Percentiles rank a stretch among this genome's conserved stretches.
phyloP scores from a whole-genome alignment of 2,113 vertebrate species.

The Pampusana beccarii region DNA sequence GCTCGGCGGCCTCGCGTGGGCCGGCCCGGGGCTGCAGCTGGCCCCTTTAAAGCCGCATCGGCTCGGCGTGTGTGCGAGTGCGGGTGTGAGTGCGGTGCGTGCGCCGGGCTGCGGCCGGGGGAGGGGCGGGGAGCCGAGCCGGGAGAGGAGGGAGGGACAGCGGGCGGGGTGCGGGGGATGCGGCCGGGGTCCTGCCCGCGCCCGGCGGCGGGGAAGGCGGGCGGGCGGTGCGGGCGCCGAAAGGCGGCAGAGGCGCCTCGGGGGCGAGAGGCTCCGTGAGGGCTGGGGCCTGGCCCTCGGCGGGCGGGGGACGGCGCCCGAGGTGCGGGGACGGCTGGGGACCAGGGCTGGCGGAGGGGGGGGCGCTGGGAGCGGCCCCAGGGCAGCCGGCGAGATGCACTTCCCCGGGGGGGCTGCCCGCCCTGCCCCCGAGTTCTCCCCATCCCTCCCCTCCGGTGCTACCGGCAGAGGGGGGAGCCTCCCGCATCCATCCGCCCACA shows the following conservation, averaged over 20 bases:
- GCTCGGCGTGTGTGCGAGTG: background rate
- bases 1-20: conserved; percentile 77
- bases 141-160: no score
- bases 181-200: background rate
- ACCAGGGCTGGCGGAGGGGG: background rate
- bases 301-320: background rate
- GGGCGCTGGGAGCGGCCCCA: background rate
- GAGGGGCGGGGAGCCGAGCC: no score
- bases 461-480: background rate
- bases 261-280: background rate
- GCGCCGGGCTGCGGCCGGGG: no score
- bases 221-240: background rate
- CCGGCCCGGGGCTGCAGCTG: conserved; percentile 53
- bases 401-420: background rate
- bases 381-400: background rate
- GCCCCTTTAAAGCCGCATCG: conserved; percentile 71
- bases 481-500: background rate
- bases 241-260: background rate
- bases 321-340: background rate
- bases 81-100: background rate
- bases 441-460: background rate
- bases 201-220: background rate
- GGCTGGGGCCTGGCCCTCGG: background rate
- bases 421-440: background rate
- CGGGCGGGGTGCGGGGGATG: no score